Base-by-base conservation (phyloP, 2,797 vertebrate species). In the Varecia variegata region DNA sequence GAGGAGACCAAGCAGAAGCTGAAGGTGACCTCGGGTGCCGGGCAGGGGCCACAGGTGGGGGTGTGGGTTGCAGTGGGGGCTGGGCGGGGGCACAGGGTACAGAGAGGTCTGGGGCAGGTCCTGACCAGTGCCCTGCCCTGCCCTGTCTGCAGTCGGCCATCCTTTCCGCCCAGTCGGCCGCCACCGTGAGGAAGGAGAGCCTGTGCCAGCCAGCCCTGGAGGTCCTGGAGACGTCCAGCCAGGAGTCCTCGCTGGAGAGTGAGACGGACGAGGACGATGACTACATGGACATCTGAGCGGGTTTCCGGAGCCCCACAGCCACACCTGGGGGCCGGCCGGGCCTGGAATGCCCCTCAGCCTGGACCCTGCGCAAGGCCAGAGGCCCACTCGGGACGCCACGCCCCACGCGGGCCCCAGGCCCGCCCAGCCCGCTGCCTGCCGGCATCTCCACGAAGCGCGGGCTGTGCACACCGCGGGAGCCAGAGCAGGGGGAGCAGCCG, bases 1-100 rank as follows among this genome's bases (percentile, higher is more conserved):
- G 99, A 99, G 98, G 99, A 99, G 98, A 99, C 99, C 98, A 99
- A 99, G 98, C 99, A 99, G 97, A 99, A 99, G 97, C 99, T 99
- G 71, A 99, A 99, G 99, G 99, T 99, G 98, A 96, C 8, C 0
- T 0, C 40, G 87, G 70, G 73, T 18, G 9, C 47, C 1, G 2
- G 67, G 56, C 14, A 0, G 45, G 56, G 54, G 30, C 11, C 35
- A 0, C 3, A 3, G 45, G 21, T 0, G 10, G 7, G 56, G 73
- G 40, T 38, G 2, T 8, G 8, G 14, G 38, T n/a, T 5, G 18
- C 27, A 40, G 35, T n/a, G 40, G 38, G 38, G 7, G 20, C 43
- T 30, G 32, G 27, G 21, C 0, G 14, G 4, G 43, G 65, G 12
- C 17, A 25, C 2, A 5, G 50, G 32, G 2, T 25, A 7, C 8